Base-by-base conservation (phyloP, 2,797 vertebrate species). In the Rhyacichthys aspro region DNA sequence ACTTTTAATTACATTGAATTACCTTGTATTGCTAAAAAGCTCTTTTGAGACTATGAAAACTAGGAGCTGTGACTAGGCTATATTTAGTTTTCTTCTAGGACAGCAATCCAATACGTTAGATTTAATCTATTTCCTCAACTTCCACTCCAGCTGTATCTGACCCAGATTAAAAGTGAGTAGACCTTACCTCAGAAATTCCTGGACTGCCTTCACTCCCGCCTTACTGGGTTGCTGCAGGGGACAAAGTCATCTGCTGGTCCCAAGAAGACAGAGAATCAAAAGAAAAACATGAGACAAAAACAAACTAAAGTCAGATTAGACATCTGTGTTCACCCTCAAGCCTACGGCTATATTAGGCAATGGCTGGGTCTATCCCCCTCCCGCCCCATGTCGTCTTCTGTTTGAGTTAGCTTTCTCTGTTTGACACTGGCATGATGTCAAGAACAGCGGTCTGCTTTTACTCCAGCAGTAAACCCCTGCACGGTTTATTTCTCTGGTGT, bases 181-280 rank as follows among this genome's bases (percentile, higher is more conserved):
- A 71, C 45, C 94, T 83, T 93, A 95, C 94, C 92, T 84, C 74
- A 89, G 77, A 80, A 91, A 92, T 37, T 87, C 84, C 72, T 92
- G 89, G 23, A 91, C 75, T 0, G 86, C 91, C 83, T 83, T 84
- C 55, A 84, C 70, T 57, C 83, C 83, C 59, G 81, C 85, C 84
- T 78, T 84, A 70, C 88, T 77, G 67, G 76, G 78, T 63, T 49
- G 73, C 93, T 93, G 85, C n/a, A 84, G 87, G 49, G 65, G 43
- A 59, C 41, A 41, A 72, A 43, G 42, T 41, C 38, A 37, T 43
- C 10, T 52, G 45, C 74, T 59, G 43, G 15, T 59, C 43, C 38
- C 0, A 38, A 61, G 52, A 10, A 11, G 32, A 11, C 37, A 39
- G 48, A 18, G 11, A 7, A 23, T 23, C 32, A 3, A 19, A 63